Evolutionary conservation across 2,888 invertebrate genomes (phyloP).

Genomic region (Sminthurinus aureus): DNA sequence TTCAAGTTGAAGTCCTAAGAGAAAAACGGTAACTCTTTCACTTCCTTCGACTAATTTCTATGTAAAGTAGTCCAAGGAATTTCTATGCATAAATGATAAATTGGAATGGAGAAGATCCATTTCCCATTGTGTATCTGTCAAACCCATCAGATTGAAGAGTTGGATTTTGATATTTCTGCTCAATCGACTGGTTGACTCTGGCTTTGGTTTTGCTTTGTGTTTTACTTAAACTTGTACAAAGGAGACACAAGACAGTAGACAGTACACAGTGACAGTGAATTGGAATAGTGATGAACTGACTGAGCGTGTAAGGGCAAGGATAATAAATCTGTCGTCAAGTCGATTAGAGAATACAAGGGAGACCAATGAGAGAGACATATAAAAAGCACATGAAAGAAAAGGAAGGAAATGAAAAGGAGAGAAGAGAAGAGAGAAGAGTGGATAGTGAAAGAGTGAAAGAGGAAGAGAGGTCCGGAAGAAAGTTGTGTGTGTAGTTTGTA

Average conservation of each 20-base stretch:
- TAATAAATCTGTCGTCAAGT: conserved; percentile 33
- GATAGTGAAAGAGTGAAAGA: not conserved
- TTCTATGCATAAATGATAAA: no score
- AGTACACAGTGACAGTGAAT: conserved; percentile 5
- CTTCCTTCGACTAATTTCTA: no score
- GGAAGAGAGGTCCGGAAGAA: conserved; percentile 21
- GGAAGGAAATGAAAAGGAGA: not conserved
- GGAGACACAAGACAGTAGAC: not conserved
- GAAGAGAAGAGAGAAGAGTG: not conserved
- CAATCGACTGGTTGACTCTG: not conserved
- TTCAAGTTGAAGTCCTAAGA: no score
- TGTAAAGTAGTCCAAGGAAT: no score
- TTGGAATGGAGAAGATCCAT: no score
- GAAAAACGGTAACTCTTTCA: no score
- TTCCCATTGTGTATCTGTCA: no score
- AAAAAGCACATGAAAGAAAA: not conserved
- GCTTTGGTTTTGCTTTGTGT: no score
- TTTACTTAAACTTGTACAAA: not conserved
- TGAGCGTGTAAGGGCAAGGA: not conserved
- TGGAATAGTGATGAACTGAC: conserved; percentile 12
- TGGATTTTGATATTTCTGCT: not conserved
- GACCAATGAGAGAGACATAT: not conserved
- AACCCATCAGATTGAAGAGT: not conserved
- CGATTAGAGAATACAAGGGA: conserved; percentile 24
- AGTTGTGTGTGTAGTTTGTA: not conserved